A percentile compares a stretch with the other conserved stretches of the same genome.
Conservation (phyloP, 2,113 vertebrate species). For the Nothoprocta pentlandii region DNA sequence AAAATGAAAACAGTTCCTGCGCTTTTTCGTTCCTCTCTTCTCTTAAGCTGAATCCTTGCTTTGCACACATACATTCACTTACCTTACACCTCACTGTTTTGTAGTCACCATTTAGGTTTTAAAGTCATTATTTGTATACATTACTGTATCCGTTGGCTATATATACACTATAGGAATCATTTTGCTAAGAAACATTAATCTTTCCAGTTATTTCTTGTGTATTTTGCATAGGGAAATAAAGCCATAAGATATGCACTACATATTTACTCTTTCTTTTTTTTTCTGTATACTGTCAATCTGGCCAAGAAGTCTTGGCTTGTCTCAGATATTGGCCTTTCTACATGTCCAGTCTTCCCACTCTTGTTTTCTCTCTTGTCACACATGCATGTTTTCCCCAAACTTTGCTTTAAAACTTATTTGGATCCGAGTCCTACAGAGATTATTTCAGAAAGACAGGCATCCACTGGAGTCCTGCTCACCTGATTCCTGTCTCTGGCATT, state of each 20-base stretch:
- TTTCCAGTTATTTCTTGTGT: neutral
- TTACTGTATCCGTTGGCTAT: neutral
- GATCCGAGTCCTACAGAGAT: accelerated
- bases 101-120: neutral
- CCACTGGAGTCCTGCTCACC: conserved; percentile 77
- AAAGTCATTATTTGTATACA: neutral
- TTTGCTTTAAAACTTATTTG: neutral
- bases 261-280: neutral
- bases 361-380: neutral
- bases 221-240: neutral
- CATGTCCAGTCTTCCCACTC: neutral
- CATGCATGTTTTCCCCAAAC: neutral
- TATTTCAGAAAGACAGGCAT: neutral
- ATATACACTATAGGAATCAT: neutral
- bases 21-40: neutral
- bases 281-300: neutral
- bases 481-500: conserved; percentile 96
- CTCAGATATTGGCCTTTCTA: neutral
- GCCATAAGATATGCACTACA: neutral
- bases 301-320: neutral
- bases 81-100: neutral
- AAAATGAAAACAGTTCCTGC: neutral
- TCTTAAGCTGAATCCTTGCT: accelerated
- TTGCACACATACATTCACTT: neutral
- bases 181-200: neutral